These are phyloP conservation scores for Liparis tanakae DNA, from an alignment of 2,797 vertebrate species.

Conservation along the genomic window DNA sequence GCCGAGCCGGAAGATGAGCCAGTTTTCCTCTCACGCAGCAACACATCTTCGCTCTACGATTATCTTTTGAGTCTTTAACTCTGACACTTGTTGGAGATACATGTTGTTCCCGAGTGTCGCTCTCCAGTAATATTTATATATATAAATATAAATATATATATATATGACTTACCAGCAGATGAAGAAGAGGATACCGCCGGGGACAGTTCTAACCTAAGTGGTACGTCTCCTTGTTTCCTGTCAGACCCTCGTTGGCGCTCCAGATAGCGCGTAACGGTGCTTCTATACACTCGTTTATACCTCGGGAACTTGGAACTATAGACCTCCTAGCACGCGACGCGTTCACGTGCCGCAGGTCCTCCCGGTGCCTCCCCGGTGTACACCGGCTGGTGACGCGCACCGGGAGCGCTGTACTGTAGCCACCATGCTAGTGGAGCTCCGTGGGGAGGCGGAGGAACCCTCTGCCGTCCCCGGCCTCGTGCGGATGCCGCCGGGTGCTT, in stretches of 20 bases:
- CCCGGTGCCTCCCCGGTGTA: too few species aligned
- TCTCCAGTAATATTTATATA: background rate
- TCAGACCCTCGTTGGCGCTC: too few species aligned
- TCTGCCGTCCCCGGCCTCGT: background rate
- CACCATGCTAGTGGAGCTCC: background rate
- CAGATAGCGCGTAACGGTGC: too few species aligned
- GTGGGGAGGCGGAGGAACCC: background rate
- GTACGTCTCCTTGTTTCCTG: slow-evolving; percentile 13
- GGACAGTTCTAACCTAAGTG: background rate
- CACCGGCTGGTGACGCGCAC: background rate
- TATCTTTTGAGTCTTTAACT: slow-evolving; percentile 10
- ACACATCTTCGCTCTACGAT: background rate
- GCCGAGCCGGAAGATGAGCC: slow-evolving; percentile 17
- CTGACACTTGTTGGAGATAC: slow-evolving; percentile 56
- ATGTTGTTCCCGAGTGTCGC: slow-evolving; percentile 32
- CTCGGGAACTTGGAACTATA: too few species aligned
- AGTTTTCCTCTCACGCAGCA: background rate
- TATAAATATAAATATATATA: too few species aligned
- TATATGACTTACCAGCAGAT: slow-evolving; percentile 12
- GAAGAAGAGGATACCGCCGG: slow-evolving; percentile 26
- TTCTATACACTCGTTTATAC: too few species aligned
- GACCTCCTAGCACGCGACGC: too few species aligned
- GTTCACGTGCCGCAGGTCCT: too few species aligned
- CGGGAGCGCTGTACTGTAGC: background rate
- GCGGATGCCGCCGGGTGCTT: background rate